These are phyloP conservation scores for Coregonus sp. DNA, from an alignment of 2,797 vertebrate genomes.

Conservation along the genomic window DNA sequence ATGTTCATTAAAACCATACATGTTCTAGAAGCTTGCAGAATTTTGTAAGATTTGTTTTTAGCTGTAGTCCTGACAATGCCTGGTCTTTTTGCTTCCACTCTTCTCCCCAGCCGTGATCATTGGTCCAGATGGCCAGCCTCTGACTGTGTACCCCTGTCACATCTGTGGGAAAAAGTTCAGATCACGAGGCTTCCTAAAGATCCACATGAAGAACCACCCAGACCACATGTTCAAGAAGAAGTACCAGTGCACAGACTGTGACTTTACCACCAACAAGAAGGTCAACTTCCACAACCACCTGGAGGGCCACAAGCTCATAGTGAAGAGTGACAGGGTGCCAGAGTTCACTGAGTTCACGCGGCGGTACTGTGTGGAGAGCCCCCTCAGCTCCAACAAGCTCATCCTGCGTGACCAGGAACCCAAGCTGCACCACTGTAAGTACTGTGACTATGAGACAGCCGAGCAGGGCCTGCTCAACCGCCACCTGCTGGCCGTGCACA, in stretches of 20 bases:
- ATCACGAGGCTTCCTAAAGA: constrained; percentile 86
- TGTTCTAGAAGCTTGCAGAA: background rate
- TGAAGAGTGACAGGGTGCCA: constrained; percentile 81
- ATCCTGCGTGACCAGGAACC: constrained; percentile 80
- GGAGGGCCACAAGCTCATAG: constrained; percentile 85
- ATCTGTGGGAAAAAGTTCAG: constrained; percentile 91
- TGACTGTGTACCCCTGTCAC: constrained; percentile 90
- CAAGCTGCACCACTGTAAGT: constrained; percentile 87
- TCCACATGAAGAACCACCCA: constrained; percentile 86
- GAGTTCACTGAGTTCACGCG: constrained; percentile 78
- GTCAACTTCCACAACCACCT: constrained; percentile 88
- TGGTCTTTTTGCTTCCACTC: background rate
- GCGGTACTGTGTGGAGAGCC: constrained; percentile 50
- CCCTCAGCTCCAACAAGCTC: constrained; percentile 85
- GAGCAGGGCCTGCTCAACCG: constrained; percentile 88
- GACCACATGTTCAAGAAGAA: constrained; percentile 82
- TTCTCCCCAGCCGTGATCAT: constrained; percentile 84
- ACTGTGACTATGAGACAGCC: constrained; percentile 87
- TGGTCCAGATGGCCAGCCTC: constrained; percentile 84
- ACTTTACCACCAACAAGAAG: constrained; percentile 92
- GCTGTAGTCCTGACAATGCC: no score
- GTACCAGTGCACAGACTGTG: constrained; percentile 90
- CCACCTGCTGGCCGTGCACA: constrained; percentile 86
- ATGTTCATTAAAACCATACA: background rate
- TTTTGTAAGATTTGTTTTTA: no score